phyloP scores from a whole-genome alignment of 35 echinoderm and acorn worm genomes.

The Diadema setosum region DNA sequence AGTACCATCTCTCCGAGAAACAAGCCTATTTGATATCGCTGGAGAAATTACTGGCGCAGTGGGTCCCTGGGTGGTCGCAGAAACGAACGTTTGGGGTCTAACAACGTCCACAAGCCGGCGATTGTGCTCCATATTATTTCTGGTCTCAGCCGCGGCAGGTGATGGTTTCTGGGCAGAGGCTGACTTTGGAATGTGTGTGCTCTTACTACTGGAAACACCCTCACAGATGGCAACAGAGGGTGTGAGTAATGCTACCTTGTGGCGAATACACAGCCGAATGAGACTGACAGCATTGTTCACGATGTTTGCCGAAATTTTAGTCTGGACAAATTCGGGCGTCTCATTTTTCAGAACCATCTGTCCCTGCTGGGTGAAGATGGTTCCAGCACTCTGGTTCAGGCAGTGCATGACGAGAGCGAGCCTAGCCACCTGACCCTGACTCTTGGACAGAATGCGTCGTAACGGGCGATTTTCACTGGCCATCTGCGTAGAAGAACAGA shows the following conservation, averaged over 20 bases:
- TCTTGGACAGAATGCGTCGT: neutral
- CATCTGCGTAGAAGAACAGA: neutral
- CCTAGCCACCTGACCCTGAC: slow-evolving; percentile 18
- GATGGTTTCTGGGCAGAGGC: too few species aligned
- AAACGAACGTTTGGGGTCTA: too few species aligned
- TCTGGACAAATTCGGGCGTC: neutral
- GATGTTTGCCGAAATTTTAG: neutral
- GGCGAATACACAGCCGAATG: slow-evolving; percentile 3
- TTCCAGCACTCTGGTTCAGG: neutral
- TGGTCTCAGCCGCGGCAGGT: too few species aligned
- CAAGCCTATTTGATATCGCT: too few species aligned
- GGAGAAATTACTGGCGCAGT: too few species aligned
- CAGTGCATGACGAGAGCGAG: neutral
- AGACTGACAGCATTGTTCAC: slow-evolving; percentile 2
- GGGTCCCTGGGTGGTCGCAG: too few species aligned
- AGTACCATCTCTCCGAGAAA: too few species aligned
- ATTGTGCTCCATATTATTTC: too few species aligned
- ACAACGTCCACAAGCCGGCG: too few species aligned
- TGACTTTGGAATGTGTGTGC: too few species aligned
- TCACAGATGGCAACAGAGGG: too few species aligned
- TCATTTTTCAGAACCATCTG: neutral
- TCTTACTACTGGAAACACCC: too few species aligned
- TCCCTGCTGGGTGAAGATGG: neutral
- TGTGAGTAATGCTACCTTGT: neutral
- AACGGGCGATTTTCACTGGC: neutral